Percentiles rank a stretch among this genome's conserved stretches.
phyloP scores from a whole-genome alignment of 2,888 invertebrate species.

The Blastobasis lacticolella region DNA sequence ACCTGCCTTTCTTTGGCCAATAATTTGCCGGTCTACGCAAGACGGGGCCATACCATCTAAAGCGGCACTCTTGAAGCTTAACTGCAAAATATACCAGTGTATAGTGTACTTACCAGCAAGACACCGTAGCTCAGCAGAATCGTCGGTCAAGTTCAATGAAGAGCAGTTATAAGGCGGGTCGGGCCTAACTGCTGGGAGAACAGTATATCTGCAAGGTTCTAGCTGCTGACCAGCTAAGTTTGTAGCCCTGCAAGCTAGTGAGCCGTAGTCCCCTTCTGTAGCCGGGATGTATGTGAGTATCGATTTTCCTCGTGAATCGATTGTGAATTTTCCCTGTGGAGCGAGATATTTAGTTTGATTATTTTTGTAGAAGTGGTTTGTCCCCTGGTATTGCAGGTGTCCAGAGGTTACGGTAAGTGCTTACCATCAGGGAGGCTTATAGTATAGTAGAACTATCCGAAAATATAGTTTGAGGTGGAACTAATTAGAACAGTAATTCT shows the following conservation, averaged over 20 bases:
- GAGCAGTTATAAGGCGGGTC: constrained; percentile 86
- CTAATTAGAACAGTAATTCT: too few species aligned
- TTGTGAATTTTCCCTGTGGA: constrained; percentile 69
- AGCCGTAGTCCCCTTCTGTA: constrained; percentile 84
- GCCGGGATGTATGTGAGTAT: constrained; percentile 85
- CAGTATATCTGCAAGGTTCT: constrained; percentile 83
- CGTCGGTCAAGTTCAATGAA: constrained; percentile 84
- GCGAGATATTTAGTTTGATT: constrained; percentile 1
- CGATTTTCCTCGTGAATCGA: constrained; percentile 71
- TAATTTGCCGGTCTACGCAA: too few species aligned
- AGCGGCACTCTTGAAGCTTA: too few species aligned
- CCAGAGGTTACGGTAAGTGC: too few species aligned
- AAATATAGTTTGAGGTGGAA: too few species aligned
- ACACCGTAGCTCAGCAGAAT: constrained; percentile 83
- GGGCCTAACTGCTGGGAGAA: constrained; percentile 85
- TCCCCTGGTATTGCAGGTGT: too few species aligned
- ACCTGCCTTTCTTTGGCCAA: too few species aligned
- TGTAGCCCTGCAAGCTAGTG: constrained; percentile 82
- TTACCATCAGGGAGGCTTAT: too few species aligned
- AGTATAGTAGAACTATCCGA: too few species aligned
- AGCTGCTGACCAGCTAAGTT: constrained; percentile 82
- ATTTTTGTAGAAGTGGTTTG: neutral
- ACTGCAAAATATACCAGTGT: too few species aligned
- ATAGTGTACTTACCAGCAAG: constrained; percentile 52
- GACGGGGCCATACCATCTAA: too few species aligned